Percentiles rank a stretch among this genome's conserved stretches.
phyloP scores from a whole-genome alignment of 2,888 invertebrate species.

The Idaea aversata region DNA sequence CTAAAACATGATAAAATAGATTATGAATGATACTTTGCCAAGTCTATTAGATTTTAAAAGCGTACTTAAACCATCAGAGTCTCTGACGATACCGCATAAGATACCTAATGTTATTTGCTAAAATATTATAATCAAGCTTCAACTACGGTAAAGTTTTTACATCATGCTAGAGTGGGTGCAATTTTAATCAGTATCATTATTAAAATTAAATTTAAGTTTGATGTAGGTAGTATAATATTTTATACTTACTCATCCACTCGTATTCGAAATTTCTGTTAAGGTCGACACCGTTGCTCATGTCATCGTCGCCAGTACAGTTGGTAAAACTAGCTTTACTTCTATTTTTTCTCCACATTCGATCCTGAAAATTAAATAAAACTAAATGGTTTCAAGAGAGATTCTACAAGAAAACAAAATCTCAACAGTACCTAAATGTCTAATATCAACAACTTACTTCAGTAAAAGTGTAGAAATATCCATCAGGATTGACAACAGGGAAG shows the following conservation, averaged over 20 bases:
- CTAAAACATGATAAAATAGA: constrained; percentile 39
- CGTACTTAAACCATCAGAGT: no score
- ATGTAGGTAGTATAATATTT: background rate
- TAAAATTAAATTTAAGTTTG: background rate
- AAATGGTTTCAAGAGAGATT: constrained; percentile 1
- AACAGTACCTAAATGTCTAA: background rate
- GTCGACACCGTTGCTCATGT: constrained; percentile 66
- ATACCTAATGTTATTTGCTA: no score
- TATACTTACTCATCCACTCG: constrained; percentile 59
- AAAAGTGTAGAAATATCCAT: constrained; percentile 86
- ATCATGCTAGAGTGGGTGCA: no score
- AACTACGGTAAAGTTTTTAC: no score
- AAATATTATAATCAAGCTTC: no score
- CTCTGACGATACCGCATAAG: no score
- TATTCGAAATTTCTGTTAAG: constrained; percentile 66
- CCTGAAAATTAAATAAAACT: constrained; percentile 75
- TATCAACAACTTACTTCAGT: constrained; percentile 71
- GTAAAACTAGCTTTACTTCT: constrained; percentile 45
- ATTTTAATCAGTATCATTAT: background rate
- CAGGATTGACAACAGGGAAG: constrained; percentile 87
- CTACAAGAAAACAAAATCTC: no score
- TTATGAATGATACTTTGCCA: background rate
- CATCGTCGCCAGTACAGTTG: constrained; percentile 40
- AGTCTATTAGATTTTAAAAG: no score
- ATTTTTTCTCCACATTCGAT: constrained; percentile 86